Conservation (phyloP, 2,888 invertebrate genomes). For the Caenorhabditis afra region DNA sequence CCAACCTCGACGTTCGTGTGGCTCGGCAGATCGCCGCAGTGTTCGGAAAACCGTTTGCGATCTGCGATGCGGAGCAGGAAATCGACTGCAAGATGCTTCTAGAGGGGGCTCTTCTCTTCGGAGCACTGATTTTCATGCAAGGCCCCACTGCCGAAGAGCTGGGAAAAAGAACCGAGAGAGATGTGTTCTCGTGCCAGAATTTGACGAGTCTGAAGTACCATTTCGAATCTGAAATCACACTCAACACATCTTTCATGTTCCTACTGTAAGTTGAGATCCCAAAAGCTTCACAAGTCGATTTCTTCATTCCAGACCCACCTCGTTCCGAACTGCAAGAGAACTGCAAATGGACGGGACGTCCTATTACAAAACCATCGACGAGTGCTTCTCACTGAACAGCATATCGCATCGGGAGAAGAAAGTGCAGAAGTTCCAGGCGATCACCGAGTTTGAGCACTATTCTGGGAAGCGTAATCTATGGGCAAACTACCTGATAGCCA, state of each 20-base stretch:
- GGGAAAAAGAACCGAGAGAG: conserved; percentile 37
- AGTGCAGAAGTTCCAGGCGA: conserved; percentile 46
- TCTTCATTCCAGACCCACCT: conserved; percentile 20
- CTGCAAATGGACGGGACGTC: neutral
- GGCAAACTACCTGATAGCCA: conserved; percentile 30
- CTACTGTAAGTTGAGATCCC: conserved; percentile 20
- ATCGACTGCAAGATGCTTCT: conserved; percentile 45
- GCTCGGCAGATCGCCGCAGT: conserved; percentile 26
- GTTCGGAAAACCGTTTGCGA: conserved; percentile 48
- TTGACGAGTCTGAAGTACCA: conserved; percentile 47
- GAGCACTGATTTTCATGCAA: conserved; percentile 38
- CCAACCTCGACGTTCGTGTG: conserved; percentile 1
- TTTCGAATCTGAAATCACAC: conserved; percentile 52
- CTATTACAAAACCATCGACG: conserved; percentile 29
- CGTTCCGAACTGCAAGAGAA: conserved; percentile 25
- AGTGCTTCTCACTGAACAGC: conserved; percentile 37
- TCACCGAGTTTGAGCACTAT: conserved; percentile 40
- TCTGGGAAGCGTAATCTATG: conserved; percentile 3
- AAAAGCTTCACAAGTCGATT: no score
- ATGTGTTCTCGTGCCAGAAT: conserved; percentile 38
- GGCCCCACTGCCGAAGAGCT: neutral
- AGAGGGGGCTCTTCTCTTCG: conserved; percentile 49
- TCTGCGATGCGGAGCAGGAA: conserved; percentile 42
- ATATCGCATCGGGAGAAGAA: conserved; percentile 49
- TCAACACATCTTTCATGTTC: conserved; percentile 49